Evolutionary conservation across 2,797 vertebrate genomes (phyloP).

Genomic region (Yasuhikotakia modesta): DNA sequence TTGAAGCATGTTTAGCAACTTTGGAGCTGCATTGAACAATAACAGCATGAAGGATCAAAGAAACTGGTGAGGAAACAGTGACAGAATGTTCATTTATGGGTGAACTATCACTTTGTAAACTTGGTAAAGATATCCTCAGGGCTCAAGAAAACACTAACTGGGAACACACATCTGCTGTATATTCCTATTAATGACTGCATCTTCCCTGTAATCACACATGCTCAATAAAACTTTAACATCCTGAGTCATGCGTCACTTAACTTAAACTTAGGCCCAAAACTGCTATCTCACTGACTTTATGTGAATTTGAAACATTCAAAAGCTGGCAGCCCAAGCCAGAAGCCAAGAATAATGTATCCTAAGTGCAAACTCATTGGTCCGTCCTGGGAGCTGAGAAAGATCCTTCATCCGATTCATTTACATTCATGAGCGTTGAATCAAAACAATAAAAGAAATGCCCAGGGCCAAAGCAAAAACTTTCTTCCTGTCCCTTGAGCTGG

Average conservation of each 20-base stretch:
- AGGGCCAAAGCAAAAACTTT: conserved; percentile 51
- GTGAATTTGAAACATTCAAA: conserved; percentile 30
- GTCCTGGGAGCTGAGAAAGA: conserved; percentile 34
- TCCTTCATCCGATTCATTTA: conserved; percentile 48
- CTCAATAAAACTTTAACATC: conserved; percentile 44
- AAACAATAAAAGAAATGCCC: conserved; percentile 50
- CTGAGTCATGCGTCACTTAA: conserved; percentile 29
- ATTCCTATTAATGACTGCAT: conserved; percentile 23
- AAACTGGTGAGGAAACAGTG: background rate
- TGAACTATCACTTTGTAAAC: too few relatives aligned
- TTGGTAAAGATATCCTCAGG: background rate
- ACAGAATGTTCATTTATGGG: background rate
- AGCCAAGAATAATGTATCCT: conserved; percentile 46
- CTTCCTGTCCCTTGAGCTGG: conserved; percentile 48
- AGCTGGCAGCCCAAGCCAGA: conserved; percentile 25
- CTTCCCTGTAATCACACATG: conserved; percentile 31
- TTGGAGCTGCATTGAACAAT: background rate
- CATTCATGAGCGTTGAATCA: conserved; percentile 59
- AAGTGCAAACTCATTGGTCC: conserved; percentile 32
- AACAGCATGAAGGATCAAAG: background rate
- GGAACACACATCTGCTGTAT: background rate
- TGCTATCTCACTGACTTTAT: conserved; percentile 41
- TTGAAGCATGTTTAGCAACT: background rate
- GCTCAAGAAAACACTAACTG: too few relatives aligned
- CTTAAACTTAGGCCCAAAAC: conserved; percentile 32